Conservation (phyloP, 2,888 invertebrate species). For the Flexamia atlantica region DNA sequence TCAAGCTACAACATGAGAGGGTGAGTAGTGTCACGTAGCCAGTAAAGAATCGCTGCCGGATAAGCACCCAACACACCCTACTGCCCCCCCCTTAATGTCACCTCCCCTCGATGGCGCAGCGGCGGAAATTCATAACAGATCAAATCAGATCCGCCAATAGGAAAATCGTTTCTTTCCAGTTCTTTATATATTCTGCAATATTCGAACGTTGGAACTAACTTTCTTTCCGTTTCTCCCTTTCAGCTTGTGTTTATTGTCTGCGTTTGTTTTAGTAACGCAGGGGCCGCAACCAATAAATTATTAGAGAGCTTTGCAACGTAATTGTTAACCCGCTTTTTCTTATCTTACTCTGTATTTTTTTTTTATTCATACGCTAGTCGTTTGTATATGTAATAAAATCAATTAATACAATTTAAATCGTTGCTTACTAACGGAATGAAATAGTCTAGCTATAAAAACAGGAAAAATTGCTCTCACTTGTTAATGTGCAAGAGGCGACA, state of each 20-base stretch:
- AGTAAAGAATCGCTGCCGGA: conserved; percentile 25
- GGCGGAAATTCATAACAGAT: conserved; percentile 52
- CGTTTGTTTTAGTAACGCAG: background rate
- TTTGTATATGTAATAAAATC: no score
- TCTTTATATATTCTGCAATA: conserved; percentile 17
- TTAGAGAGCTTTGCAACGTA: no score
- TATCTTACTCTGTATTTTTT: no score
- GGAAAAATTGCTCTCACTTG: no score
- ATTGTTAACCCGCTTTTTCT: no score
- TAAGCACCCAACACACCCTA: conserved; percentile 6
- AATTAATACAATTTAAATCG: no score
- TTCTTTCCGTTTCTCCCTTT: conserved; percentile 8
- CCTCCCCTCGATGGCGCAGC: background rate
- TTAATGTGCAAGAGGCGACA: no score
- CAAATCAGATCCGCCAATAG: conserved; percentile 46
- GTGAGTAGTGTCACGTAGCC: background rate
- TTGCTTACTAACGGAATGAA: no score
- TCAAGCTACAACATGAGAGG: no score
- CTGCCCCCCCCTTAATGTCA: background rate
- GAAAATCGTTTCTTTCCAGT: conserved; percentile 48
- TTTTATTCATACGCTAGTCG: no score
- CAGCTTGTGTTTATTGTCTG: background rate
- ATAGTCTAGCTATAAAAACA: no score
- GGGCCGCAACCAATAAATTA: no score
- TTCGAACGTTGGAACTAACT: conserved; percentile 21